Evolutionary conservation across 2,797 vertebrate species (phyloP).

Genomic region (Eulemur albifrons): DNA sequence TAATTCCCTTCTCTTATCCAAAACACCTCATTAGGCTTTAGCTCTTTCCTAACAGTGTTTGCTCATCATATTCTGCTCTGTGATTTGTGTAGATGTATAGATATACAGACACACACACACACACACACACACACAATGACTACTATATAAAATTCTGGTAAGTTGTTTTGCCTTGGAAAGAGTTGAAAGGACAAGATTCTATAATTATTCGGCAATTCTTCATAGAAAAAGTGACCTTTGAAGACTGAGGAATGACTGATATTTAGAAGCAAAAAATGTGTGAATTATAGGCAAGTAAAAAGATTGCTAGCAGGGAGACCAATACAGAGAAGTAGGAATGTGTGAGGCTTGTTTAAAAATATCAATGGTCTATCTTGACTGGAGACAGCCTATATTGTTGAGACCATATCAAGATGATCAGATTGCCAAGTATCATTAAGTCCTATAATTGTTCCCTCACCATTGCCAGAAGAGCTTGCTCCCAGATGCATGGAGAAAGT

Average conservation of each 20-base stretch:
- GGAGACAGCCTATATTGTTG: neutral
- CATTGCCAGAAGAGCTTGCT: neutral
- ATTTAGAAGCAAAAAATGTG: neutral
- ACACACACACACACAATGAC: neutral
- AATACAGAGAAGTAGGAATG: neutral
- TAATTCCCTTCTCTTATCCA: neutral
- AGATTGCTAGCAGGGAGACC: neutral
- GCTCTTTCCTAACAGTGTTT: neutral
- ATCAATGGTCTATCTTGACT: neutral
- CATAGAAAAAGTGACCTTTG: neutral
- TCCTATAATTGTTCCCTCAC: neutral
- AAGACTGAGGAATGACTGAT: neutral
- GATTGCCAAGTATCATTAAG: neutral
- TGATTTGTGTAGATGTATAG: neutral
- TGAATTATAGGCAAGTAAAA: neutral
- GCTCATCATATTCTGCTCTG: neutral
- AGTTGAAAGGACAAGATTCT: neutral
- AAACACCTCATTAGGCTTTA: neutral
- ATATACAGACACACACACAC: too few species aligned
- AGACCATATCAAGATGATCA: neutral
- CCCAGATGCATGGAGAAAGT: neutral
- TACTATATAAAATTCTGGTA: neutral
- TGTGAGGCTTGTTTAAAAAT: neutral
- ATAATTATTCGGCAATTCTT: neutral
- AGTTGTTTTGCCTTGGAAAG: too few species aligned